Evolutionary conservation across 2,113 vertebrate species (phyloP), one percentile per base, ranked within the genome.

Genomic region (Gallinago paraguaiae): DNA sequence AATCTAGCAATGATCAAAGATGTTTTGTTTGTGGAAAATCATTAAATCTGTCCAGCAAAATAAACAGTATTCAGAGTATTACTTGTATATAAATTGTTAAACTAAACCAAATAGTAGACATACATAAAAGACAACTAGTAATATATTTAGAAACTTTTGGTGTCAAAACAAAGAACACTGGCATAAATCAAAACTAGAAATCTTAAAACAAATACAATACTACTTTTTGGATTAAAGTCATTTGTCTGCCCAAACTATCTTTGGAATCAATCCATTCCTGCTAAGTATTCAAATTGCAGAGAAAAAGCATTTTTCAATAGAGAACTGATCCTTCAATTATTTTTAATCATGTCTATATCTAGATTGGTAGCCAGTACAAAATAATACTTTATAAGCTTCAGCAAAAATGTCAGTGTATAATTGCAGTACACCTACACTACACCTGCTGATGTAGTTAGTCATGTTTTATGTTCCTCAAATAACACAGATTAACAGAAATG

Each of bases 401-500:
- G 82, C 33, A 95, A 85, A 97, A 97, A 85, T 89, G 54, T 92
- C 96, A 96, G 11, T 91, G 59, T 65, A 77, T 91, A 93, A 95
- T 95, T 97, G 83, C 88, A 94, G 60, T 96, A 95, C 88, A 93
- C 95, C 95, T 96, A 96, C 95, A 83, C 74, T 12, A 11, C 78
- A 97, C 91, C 93, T 96, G 93, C 72, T 89, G 96, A 81, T 97
- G 35, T 92, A 95, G 80, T 94, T 81, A 95, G 82, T 93, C 91
- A 95, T 82, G 80, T 86, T 96, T 74, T 92, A 25, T 18, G 33
- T 71, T 74, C 90, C 88, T 80, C 53, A 86, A 90, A 75, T 75
- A 95, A 69, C 60, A 65, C 43, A 39, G 6, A 45, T 94, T 96
- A 92, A 80, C 11, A 94, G 88, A 96, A 84, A 78, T 94, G 72